Percentiles rank a stretch among this genome's conserved stretches.
Conservation (phyloP, 2,113 vertebrate species). For the Hyperoodon ampullatus region DNA sequence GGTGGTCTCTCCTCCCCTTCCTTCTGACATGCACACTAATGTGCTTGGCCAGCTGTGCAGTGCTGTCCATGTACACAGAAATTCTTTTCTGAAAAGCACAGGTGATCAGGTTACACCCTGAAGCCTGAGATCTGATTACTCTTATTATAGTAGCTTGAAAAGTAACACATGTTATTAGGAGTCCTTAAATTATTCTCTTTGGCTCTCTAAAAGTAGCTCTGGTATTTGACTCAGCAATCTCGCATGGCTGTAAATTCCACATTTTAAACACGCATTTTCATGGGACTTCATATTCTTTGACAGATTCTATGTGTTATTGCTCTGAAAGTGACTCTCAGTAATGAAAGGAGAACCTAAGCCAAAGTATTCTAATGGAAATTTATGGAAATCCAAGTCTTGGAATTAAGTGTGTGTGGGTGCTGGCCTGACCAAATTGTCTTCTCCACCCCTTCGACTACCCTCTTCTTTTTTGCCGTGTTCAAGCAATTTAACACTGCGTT, state of each 20-base stretch:
- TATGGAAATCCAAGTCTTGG: not conserved
- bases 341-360: not conserved
- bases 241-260: not conserved
- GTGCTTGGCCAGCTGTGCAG: slow-evolving; percentile 11
- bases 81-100: slow-evolving; percentile 68
- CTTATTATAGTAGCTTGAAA: slow-evolving; percentile 47
- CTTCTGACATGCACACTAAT: slow-evolving; percentile 2
- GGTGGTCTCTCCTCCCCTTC: not conserved
- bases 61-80: not conserved
- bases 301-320: not conserved
- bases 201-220: slow-evolving; percentile 47
- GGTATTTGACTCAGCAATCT: slow-evolving; percentile 13
- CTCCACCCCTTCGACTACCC: not conserved
- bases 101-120: slow-evolving; percentile 61
- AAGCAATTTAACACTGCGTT: slow-evolving; percentile 69
- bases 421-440: not conserved
- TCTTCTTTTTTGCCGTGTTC: slow-evolving; percentile 49
- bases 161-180: slow-evolving; percentile 59
- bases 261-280: slow-evolving; percentile 32
- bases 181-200: slow-evolving; percentile 54
- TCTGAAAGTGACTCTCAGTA: not conserved
- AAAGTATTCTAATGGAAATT: not conserved
- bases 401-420: slow-evolving; percentile 1
- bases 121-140: slow-evolving; percentile 62
- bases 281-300: not conserved